Evolutionary conservation across 2,797 vertebrate species (phyloP), one percentile per base, ranked within the genome.

Genomic region (Chaunax sp.): DNA sequence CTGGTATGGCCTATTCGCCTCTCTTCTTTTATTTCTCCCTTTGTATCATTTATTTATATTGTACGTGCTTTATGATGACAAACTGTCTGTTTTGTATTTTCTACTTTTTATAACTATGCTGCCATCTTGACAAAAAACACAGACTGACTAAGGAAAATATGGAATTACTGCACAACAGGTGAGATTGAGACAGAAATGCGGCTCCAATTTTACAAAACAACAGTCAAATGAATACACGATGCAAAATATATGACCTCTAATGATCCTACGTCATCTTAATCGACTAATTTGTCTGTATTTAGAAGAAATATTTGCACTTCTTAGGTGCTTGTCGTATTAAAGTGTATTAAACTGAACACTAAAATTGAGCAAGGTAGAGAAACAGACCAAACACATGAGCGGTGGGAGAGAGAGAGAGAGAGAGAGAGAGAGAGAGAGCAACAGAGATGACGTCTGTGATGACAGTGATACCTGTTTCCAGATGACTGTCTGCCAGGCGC

Each of bases 401-500:
- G 72, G 77, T 18, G n/a, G n/a, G 54, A 68, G 78, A 73, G 23
- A 63, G 26, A 62, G 65, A 40, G 15, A 15, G 56, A 66, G 22
- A 67, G 44, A 33, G 56, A 60, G 54, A 68, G 56, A 60, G 54
- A 68, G 78, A 73, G 23, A 63, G 26, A 62, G 65, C 44, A 18
- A 15, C 57, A 66, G 22, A 67, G 44, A 33, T 19, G 52, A 75
- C 33, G 25, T 43, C 33, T 13, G 30, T 28, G 66, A 61, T 60
- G 74, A 77, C 6, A 70, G 47, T 19, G 77, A 85, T 96, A 99
- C 98, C 97, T 99, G 95, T 93, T 98, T 98, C 98, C 98, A 99
- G 82, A 97, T 95, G 84, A 99, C 88, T 59, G 95, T 98, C 88
- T 98, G 96, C 98, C 98, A 99, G 76, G 95, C 93, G 63, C 96